These are phyloP conservation scores for Agapornis canus DNA, from an alignment of 2,797 vertebrate species.

Conservation along the genomic window DNA sequence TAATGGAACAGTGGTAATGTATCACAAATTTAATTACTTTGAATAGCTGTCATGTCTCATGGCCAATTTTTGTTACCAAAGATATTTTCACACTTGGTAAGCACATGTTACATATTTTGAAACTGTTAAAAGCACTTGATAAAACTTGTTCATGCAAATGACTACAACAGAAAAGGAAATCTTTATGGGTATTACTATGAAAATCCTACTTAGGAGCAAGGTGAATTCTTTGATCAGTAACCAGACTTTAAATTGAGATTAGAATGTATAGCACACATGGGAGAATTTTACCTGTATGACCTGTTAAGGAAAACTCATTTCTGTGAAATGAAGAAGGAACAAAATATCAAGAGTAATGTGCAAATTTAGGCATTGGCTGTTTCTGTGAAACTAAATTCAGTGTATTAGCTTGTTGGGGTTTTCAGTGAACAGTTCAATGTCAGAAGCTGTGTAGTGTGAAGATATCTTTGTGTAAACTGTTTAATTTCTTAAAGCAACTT, in stretches of 20 bases:
- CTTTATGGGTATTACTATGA: neutral
- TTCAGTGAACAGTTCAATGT: neutral
- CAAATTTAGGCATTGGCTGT: neutral
- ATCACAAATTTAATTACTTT: slow-evolving; percentile 79
- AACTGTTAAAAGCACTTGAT: neutral
- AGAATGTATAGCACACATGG: neutral
- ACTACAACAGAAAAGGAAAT: neutral
- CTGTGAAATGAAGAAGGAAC: neutral
- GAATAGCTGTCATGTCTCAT: slow-evolving; percentile 56
- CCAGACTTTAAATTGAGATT: neutral
- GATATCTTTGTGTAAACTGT: slow-evolving; percentile 75
- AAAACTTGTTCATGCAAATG: neutral
- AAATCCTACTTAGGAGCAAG: neutral
- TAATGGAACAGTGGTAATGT: slow-evolving; percentile 97
- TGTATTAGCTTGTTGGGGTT: neutral
- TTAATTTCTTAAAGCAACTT: neutral
- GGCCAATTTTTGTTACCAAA: slow-evolving; percentile 65
- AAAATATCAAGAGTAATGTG: neutral
- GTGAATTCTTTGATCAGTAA: neutral
- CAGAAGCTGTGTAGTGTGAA: slow-evolving; percentile 74
- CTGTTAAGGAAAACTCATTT: neutral
- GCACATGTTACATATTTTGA: neutral
- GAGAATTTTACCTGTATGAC: neutral
- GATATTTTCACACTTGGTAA: slow-evolving; percentile 79
- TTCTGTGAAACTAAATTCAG: neutral